phyloP scores from a whole-genome alignment of 2,888 invertebrate genomes.

The Epinotia nisella region DNA sequence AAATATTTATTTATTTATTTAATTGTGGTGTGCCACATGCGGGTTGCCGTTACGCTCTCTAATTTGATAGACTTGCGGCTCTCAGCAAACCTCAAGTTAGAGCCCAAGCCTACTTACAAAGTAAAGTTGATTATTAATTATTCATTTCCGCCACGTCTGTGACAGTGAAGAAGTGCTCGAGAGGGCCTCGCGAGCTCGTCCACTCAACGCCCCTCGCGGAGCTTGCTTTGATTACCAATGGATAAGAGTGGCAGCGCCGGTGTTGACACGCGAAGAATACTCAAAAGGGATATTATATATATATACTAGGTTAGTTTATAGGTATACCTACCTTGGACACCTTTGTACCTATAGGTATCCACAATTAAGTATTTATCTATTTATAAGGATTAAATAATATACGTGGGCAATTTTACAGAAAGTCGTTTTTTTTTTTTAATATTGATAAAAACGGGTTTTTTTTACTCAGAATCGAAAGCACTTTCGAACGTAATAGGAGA shows the following conservation, averaged over 20 bases:
- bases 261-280: not conserved
- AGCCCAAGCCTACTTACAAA: not conserved
- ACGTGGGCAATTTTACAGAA: no score
- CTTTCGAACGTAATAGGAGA: no score
- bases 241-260: slow-evolving; percentile 10
- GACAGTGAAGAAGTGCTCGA: slow-evolving; percentile 15
- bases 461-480: no score
- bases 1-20: no score
- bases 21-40: no score
- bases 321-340: not conserved
- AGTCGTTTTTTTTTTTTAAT: no score
- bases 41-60: not conserved
- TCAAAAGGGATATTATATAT: not conserved
- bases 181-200: not conserved
- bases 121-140: slow-evolving; percentile 17
- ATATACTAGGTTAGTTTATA: no score
- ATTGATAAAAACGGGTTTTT: no score
- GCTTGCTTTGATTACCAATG: slow-evolving; percentile 26
- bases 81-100: not conserved
- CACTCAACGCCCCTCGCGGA: not conserved
- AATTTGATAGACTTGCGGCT: not conserved
- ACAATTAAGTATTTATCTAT: no score
- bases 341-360: no score
- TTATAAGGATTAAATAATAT: no score
- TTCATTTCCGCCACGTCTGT: slow-evolving; percentile 3